Percentiles rank a stretch among this genome's conserved stretches.
phyloP scores from a whole-genome alignment of 2,888 invertebrate genomes.

The Itoplectis maculator region DNA sequence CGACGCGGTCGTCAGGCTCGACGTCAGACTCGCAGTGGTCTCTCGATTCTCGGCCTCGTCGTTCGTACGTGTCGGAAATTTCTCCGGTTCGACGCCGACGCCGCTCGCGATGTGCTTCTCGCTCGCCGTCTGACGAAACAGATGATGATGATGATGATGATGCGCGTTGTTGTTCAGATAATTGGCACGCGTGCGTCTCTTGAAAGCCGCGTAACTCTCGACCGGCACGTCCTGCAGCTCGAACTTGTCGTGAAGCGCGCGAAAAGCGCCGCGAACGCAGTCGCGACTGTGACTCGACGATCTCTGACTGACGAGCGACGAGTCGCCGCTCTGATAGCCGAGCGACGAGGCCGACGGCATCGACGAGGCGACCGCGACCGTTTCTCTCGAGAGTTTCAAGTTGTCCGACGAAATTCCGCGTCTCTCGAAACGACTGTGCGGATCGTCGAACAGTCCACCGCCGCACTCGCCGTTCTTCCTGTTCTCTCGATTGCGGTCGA shows the following conservation, averaged over 20 bases:
- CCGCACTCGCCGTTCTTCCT: slow-evolving; percentile 65
- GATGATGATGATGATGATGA: slow-evolving; percentile 52
- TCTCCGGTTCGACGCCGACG: too few relatives aligned
- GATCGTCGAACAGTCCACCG: slow-evolving; percentile 58
- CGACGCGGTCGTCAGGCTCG: not conserved
- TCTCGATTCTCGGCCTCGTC: slow-evolving; percentile 7
- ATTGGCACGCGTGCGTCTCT: slow-evolving; percentile 76
- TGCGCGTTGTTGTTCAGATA: slow-evolving; percentile 61
- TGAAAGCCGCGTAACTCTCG: slow-evolving; percentile 81
- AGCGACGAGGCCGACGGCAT: slow-evolving; percentile 69
- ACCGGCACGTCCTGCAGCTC: slow-evolving; percentile 77
- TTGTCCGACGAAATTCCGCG: slow-evolving; percentile 81
- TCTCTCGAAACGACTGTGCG: slow-evolving; percentile 74
- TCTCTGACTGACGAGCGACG: slow-evolving; percentile 64
- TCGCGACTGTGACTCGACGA: slow-evolving; percentile 65
- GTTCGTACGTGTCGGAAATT: not conserved
- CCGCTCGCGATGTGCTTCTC: slow-evolving; percentile 39
- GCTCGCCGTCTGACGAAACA: slow-evolving; percentile 24
- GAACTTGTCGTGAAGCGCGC: slow-evolving; percentile 79
- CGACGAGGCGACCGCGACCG: slow-evolving; percentile 60
- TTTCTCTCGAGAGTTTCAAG: slow-evolving; percentile 71
- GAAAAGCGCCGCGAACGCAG: slow-evolving; percentile 75
- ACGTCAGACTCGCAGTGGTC: slow-evolving; percentile 1
- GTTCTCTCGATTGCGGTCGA: slow-evolving; percentile 73
- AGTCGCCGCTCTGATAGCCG: slow-evolving; percentile 70